Evolutionary conservation across 1,140 invertebrate species (phyloP).

Genomic region (Pseudachorutes palmiensis): DNA sequence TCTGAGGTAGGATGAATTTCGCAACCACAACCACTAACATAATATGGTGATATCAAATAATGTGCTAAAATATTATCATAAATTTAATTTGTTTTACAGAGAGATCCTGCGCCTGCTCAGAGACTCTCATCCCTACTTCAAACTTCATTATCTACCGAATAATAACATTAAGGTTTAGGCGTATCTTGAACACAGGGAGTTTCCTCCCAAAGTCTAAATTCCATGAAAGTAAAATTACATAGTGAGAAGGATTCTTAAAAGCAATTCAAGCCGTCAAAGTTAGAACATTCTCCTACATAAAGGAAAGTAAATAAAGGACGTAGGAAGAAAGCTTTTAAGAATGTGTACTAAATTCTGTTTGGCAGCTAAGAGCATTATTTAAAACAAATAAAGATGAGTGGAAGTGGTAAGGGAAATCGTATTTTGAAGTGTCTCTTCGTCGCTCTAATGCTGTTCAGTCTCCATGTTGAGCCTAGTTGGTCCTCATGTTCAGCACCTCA

Average conservation of each 20-base stretch:
- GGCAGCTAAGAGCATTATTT: neutral
- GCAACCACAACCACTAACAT: too few relatives aligned
- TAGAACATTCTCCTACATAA: neutral
- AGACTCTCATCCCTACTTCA: too few relatives aligned
- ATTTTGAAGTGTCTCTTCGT: neutral
- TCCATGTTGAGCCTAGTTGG: neutral
- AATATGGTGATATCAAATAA: too few relatives aligned
- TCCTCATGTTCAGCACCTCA: neutral
- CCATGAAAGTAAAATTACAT: too few relatives aligned
- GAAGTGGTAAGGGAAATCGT: neutral
- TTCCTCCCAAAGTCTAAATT: too few relatives aligned
- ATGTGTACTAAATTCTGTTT: neutral
- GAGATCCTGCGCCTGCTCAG: too few relatives aligned
- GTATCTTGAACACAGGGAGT: too few relatives aligned
- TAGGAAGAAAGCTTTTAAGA: neutral
- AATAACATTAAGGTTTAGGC: too few relatives aligned
- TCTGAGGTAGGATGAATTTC: too few relatives aligned
- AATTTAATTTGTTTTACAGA: too few relatives aligned
- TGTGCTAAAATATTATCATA: too few relatives aligned
- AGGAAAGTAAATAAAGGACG: neutral
- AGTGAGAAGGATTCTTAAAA: neutral
- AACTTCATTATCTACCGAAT: too few relatives aligned
- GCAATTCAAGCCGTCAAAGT: neutral
- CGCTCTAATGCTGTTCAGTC: neutral
- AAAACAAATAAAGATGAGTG: slow-evolving; percentile 10